Evolutionary conservation across 2,888 invertebrate species (phyloP).

Genomic region (Callyntrura sp.): DNA sequence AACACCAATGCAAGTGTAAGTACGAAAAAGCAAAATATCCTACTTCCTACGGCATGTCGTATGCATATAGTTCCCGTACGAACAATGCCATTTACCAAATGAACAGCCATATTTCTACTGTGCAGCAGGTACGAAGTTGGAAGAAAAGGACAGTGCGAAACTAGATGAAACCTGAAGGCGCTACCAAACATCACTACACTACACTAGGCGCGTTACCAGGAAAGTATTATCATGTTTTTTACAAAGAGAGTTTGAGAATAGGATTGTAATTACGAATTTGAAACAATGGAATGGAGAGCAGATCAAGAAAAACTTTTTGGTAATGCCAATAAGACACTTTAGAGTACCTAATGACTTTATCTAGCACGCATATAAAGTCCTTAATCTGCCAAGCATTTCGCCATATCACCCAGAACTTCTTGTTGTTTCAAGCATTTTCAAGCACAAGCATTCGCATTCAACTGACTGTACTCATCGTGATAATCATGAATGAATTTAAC

Average conservation of each 20-base stretch:
- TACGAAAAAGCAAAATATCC: constrained; percentile 36
- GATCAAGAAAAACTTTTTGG: constrained; percentile 35
- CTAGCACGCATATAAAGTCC: background rate
- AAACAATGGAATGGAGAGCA: constrained; percentile 68
- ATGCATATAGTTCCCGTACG: background rate
- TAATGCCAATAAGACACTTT: constrained; percentile 38
- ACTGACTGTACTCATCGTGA: constrained; percentile 15
- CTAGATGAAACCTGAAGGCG: constrained; percentile 54
- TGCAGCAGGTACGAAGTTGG: background rate
- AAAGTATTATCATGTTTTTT: background rate
- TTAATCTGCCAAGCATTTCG: background rate
- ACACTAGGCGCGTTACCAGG: background rate
- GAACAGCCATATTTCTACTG: background rate
- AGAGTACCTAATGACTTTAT: background rate
- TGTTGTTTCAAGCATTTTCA: background rate
- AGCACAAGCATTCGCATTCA: no score
- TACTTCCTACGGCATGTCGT: constrained; percentile 22
- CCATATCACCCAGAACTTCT: background rate
- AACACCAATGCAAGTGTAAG: background rate
- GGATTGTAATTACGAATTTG: constrained; percentile 45
- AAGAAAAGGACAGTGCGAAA: constrained; percentile 42
- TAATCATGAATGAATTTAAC: constrained; percentile 45
- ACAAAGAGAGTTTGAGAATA: background rate
- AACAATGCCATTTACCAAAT: background rate
- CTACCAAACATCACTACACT: no score